Evolutionary conservation across 2,888 invertebrate species (phyloP).

Genomic region (Pandemis heparana): DNA sequence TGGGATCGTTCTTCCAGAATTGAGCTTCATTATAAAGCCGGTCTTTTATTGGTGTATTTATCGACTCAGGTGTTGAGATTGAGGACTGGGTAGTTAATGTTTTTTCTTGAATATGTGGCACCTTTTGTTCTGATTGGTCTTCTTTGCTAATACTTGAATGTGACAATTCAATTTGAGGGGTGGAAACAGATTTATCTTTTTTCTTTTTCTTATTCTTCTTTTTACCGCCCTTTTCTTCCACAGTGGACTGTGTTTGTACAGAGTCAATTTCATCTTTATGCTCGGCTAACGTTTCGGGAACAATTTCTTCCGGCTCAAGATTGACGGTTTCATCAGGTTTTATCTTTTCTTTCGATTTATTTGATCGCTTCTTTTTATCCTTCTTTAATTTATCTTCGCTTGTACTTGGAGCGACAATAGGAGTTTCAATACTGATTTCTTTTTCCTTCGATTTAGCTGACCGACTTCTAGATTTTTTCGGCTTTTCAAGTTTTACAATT

Average conservation of each 20-base stretch:
- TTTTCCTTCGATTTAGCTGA: conserved; percentile 75
- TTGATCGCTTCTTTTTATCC: conserved; percentile 69
- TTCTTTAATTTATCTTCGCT: conserved; percentile 68
- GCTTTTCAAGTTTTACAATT: conserved; percentile 12
- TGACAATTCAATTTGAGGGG: conserved; percentile 50
- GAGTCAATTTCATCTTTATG: conserved; percentile 42
- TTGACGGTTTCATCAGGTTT: conserved; percentile 47
- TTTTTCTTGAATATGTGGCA: conserved; percentile 45
- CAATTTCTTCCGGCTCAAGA: conserved; percentile 40
- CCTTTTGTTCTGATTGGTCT: conserved; percentile 19
- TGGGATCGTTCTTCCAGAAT: conserved; percentile 76
- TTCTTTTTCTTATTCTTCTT: conserved; percentile 73
- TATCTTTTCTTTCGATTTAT: conserved; percentile 60
- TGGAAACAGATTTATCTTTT: conserved; percentile 58
- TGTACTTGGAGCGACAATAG: conserved; percentile 49
- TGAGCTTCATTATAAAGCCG: conserved; percentile 77
- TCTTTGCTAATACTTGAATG: conserved; percentile 45
- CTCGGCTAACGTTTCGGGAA: conserved; percentile 37
- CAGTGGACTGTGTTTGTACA: conserved; percentile 10
- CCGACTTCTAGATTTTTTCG: conserved; percentile 57
- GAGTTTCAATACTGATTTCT: conserved; percentile 61
- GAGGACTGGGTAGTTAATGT: conserved; percentile 53
- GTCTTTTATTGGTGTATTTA: conserved; percentile 78
- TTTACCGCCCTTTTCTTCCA: conserved; percentile 55
- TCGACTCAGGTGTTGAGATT: conserved; percentile 71